phyloP scores from a whole-genome alignment of 2,113 vertebrate genomes.

The Tamias sibiricus region DNA sequence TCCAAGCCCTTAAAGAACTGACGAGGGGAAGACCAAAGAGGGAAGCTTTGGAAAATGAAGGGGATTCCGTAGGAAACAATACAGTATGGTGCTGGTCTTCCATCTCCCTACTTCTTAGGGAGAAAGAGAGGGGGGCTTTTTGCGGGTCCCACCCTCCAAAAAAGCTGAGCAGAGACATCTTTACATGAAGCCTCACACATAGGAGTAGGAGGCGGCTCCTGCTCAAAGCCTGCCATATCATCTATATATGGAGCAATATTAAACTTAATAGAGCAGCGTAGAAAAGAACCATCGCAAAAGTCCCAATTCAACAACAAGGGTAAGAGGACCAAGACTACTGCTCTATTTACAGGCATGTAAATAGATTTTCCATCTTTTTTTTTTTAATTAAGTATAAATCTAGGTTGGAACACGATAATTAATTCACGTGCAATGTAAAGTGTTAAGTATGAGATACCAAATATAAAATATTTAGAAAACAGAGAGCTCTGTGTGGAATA shows the following conservation, averaged over 20 bases:
- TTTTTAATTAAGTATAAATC: neutral
- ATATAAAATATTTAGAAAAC: neutral
- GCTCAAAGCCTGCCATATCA: neutral
- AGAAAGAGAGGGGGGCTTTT: neutral
- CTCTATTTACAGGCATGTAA: neutral
- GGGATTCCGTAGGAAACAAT: neutral
- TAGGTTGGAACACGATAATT: neutral
- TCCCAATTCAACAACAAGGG: neutral
- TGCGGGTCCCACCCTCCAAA: neutral
- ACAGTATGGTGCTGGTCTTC: neutral
- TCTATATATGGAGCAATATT: neutral
- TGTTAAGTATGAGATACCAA: neutral
- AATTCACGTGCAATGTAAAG: neutral
- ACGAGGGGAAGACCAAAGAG: neutral
- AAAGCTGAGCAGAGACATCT: neutral
- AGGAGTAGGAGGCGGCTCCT: fast-evolving
- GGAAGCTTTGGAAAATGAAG: neutral
- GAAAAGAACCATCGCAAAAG: neutral
- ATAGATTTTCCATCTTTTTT: neutral
- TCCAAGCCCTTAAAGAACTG: neutral
- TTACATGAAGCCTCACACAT: neutral
- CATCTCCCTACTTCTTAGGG: neutral
- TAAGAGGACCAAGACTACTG: neutral
- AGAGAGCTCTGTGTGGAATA: neutral
- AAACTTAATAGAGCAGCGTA: neutral